These are phyloP conservation scores for Cephus pygmeus DNA, from an alignment of 2,888 invertebrate genomes.

Conservation along the genomic window DNA sequence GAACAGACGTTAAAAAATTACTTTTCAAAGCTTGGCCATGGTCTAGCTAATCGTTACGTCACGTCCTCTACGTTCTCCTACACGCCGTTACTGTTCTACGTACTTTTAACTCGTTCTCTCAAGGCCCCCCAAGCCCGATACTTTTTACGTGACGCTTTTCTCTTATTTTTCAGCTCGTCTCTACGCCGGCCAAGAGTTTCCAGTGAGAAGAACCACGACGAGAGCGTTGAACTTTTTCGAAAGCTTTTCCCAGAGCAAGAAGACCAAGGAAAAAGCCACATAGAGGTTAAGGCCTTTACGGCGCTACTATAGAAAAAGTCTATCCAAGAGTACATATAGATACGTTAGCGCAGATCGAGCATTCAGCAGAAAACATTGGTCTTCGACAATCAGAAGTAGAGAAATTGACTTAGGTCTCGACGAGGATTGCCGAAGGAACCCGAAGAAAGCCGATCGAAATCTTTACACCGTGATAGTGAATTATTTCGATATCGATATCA, in stretches of 20 bases:
- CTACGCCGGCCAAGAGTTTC: conserved; percentile 44
- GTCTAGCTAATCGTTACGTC: not conserved
- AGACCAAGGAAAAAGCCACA: not conserved
- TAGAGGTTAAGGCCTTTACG: not conserved
- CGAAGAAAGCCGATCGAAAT: conserved; percentile 42
- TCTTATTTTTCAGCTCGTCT: conserved; percentile 43
- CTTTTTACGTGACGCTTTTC: conserved; percentile 46
- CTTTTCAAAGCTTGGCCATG: not conserved
- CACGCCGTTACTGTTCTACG: not conserved
- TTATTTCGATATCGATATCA: conserved; percentile 52
- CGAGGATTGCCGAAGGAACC: not conserved
- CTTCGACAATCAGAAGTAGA: not conserved
- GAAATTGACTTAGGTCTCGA: not conserved
- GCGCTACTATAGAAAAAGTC: not conserved
- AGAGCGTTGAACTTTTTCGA: conserved; percentile 53
- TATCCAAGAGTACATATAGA: not conserved
- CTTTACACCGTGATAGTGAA: conserved; percentile 48
- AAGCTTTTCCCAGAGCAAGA: conserved; percentile 17
- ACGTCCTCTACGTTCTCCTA: not conserved
- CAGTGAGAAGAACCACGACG: conserved; percentile 34
- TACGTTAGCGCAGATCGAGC: not conserved
- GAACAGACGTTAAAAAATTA: not conserved
- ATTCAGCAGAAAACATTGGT: not conserved
- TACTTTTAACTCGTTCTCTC: conserved; percentile 2
- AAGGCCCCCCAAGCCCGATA: conserved; percentile 23